phyloP scores from a whole-genome alignment of 2,797 vertebrate species.

The Protonibea diacanthus region DNA sequence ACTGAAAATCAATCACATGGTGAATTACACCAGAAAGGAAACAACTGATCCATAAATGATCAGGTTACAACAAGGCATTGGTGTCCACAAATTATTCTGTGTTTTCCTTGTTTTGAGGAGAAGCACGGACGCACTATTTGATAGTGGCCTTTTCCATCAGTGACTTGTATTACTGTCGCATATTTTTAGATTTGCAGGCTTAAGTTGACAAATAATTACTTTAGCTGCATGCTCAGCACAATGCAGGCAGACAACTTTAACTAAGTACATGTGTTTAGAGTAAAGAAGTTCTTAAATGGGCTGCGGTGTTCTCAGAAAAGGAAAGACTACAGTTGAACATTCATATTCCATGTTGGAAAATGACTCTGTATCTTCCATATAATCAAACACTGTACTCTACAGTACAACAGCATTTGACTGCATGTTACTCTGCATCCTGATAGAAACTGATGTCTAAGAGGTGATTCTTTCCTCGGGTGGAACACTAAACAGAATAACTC shows the following conservation, averaged over 20 bases:
- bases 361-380: slow-evolving; percentile 1
- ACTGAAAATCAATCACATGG: slow-evolving; percentile 90
- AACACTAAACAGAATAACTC: slow-evolving; percentile 15
- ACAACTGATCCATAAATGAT: slow-evolving; percentile 91
- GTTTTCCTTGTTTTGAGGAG: slow-evolving; percentile 78
- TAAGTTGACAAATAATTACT: slow-evolving; percentile 55
- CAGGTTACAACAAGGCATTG: slow-evolving; percentile 86
- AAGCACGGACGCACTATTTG: slow-evolving; percentile 64
- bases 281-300: slow-evolving; percentile 30
- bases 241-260: slow-evolving; percentile 25
- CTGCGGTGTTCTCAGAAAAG: slow-evolving; percentile 11
- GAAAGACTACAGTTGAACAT: not conserved
- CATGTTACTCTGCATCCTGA: slow-evolving; percentile 10
- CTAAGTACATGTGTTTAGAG: slow-evolving; percentile 20
- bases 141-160: slow-evolving; percentile 75
- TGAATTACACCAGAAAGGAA: slow-evolving; percentile 92
- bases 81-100: slow-evolving; percentile 83
- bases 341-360: slow-evolving; percentile 35
- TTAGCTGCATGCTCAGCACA: slow-evolving; percentile 33
- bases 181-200: slow-evolving; percentile 51
- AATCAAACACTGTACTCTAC: slow-evolving; percentile 2
- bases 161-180: slow-evolving; percentile 76
- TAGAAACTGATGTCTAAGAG: not conserved
- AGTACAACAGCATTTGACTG: slow-evolving; percentile 4
- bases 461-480: not conserved